Evolutionary conservation across 2,113 vertebrate genomes (phyloP).

Genomic region (Muntiacus muntjak): DNA sequence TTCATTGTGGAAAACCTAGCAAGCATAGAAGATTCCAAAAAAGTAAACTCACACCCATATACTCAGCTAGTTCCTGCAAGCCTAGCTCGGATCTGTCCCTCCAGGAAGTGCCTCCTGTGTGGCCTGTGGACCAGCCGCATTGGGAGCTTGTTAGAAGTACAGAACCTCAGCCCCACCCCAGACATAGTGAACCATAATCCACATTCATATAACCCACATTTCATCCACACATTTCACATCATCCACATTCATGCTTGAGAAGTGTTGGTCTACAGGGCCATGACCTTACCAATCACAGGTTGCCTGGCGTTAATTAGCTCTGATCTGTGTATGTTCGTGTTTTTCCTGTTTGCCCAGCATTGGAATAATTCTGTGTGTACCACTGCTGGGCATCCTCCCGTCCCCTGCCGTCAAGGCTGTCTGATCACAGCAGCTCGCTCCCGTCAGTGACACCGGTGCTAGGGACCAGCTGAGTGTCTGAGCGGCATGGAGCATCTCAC

Average conservation of each 20-base stretch:
- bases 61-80: background rate
- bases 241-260: background rate
- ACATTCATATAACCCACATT: too few species aligned
- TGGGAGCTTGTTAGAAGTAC: background rate
- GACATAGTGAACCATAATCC: background rate
- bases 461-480: background rate
- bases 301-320: background rate
- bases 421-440: background rate
- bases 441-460: background rate
- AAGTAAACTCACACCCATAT: background rate
- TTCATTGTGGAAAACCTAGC: background rate
- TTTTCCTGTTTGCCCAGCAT: background rate
- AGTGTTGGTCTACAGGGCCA: background rate
- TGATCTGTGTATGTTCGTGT: background rate
- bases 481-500: background rate
- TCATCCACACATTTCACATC: background rate
- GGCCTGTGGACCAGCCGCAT: background rate
- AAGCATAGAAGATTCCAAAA: background rate
- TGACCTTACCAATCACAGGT: background rate
- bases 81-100: background rate
- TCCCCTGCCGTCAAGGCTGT: accelerated
- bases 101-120: background rate
- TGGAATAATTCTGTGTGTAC: background rate
- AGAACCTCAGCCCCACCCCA: background rate
- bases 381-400: background rate